Conservation (phyloP, 2,113 vertebrate species). For the Cheilinus undulatus region DNA sequence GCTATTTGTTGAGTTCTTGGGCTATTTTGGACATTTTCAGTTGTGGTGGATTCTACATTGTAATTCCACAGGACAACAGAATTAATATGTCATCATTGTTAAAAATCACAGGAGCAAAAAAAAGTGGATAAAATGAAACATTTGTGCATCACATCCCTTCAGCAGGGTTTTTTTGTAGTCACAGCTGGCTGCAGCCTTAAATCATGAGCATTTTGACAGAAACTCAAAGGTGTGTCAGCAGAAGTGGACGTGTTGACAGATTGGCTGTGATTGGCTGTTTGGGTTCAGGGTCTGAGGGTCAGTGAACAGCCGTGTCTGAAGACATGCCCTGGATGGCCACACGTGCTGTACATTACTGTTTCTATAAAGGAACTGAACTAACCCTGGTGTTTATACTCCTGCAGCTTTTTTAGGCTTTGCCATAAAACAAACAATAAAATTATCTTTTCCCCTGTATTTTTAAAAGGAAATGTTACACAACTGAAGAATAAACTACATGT, state of each 20-base stretch:
- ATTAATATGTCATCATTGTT: background rate
- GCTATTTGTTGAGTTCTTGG: background rate
- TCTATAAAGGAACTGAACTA: background rate
- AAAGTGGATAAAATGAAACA: slow-evolving; percentile 1
- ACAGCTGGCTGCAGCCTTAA: slow-evolving; percentile 14
- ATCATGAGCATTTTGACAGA: slow-evolving; percentile 29
- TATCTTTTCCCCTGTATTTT: too few species aligned
- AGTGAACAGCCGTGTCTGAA: slow-evolving; percentile 31
- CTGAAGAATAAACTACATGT: too few species aligned
- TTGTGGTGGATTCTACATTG: background rate
- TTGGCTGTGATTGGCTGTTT: slow-evolving; percentile 35
- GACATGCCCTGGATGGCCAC: slow-evolving; percentile 5
- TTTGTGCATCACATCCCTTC: background rate
- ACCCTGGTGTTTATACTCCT: background rate
- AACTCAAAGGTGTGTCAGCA: slow-evolving; percentile 34
- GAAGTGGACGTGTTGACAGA: slow-evolving; percentile 43
- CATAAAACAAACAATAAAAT: too few species aligned
- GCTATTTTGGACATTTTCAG: background rate
- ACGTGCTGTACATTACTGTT: background rate
- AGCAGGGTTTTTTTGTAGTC: background rate
- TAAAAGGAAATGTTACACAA: too few species aligned
- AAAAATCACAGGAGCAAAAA: background rate
- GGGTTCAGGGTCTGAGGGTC: slow-evolving; percentile 43
- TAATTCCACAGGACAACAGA: background rate
- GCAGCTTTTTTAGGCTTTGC: too few species aligned